Evolutionary conservation across 2,113 vertebrate genomes (phyloP).

Genomic region (Sinocyclocheilus grahami): DNA sequence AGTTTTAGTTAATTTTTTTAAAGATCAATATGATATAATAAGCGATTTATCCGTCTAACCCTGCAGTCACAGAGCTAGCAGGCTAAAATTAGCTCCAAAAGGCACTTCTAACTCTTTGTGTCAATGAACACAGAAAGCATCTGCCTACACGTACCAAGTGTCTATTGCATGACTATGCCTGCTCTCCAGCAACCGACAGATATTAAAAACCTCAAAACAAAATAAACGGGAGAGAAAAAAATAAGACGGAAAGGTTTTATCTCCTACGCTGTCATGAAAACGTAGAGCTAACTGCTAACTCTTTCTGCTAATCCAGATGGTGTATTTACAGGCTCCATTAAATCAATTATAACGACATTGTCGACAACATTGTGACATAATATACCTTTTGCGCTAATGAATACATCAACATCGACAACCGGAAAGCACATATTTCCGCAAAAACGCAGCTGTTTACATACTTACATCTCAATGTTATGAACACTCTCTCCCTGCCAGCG

Average conservation of each 20-base stretch:
- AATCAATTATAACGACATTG: neutral
- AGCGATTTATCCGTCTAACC: neutral
- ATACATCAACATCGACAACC: neutral
- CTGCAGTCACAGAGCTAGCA: conserved; percentile 7
- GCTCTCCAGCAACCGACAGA: neutral
- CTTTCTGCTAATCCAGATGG: conserved; percentile 32
- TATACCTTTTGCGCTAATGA: neutral
- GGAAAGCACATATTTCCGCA: neutral
- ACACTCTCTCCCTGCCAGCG: conserved; percentile 48
- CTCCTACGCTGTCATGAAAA: conserved; percentile 50
- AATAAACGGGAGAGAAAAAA: neutral
- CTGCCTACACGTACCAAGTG: neutral
- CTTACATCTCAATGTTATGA: conserved; percentile 62
- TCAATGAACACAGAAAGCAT: neutral
- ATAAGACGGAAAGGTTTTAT: neutral
- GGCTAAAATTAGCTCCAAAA: conserved; percentile 41
- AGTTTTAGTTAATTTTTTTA: neutral
- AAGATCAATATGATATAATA: neutral
- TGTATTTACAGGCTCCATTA: neutral
- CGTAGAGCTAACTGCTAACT: conserved; percentile 44
- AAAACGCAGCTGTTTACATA: conserved; percentile 47
- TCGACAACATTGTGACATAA: neutral
- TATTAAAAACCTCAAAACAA: neutral
- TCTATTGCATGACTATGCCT: neutral
- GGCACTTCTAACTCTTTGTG: conserved; percentile 51